Base-by-base conservation (phyloP, 2,888 invertebrate species). In the Abscondita cerata region DNA sequence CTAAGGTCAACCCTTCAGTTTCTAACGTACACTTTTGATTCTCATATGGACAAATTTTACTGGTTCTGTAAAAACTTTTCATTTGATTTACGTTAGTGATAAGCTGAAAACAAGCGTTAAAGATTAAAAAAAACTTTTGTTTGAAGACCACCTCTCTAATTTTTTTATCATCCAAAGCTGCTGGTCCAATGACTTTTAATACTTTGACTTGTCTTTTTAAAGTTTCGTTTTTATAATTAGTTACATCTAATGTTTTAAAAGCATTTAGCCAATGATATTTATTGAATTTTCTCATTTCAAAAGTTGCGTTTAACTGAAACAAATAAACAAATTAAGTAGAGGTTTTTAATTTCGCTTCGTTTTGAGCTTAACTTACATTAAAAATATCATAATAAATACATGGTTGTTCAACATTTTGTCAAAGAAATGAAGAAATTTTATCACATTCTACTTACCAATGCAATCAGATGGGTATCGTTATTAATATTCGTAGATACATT, bases 111-210 rank as follows among this genome's bases (percentile, higher is more conserved):
- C 41, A 36, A 52, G 50, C 20, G 58, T 47, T 33, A 54, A 76
- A 78, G 51, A 31, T 58, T 59, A 60, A 50, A 20, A 18, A 11
- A 44, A 13, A 15, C 15, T 50, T 1, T 12, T n/a, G n/a, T 34
- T 33, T 11, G 12, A 1, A 13, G 16, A 38, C 18, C 73, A 82
- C 82, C 71, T 80, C 67, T 33, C 67, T 69, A 11, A 82, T 73
- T 63, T 79, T 73, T 1, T 72, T 72, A 19, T 76, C 72, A 25
- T 75, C 71, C 15, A 85, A 74, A 0, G 80, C 82, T 2, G 82
- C 78, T 9, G 76, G 75, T 1, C 84, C 85, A 25, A 84, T 73
- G 48, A 81, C 75, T n/a, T 78, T 77, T 11, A 85, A 73, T 12
- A 73, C 74, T 55, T 75, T 75, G 36, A 84, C 77, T 73, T 82